phyloP scores from a whole-genome alignment of 2,888 invertebrate species.

The Lasioglossum lativentre region DNA sequence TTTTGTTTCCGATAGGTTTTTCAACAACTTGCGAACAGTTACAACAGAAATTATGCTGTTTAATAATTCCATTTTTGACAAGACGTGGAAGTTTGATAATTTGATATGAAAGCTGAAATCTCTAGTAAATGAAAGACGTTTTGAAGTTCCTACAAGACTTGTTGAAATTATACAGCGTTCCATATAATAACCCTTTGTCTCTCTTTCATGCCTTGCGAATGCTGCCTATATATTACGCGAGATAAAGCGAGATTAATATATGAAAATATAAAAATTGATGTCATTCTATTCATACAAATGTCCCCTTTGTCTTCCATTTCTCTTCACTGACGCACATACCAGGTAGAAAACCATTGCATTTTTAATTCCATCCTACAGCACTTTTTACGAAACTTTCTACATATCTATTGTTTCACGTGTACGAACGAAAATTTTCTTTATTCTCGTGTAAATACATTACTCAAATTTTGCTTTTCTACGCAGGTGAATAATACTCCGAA shows the following conservation, averaged over 20 bases:
- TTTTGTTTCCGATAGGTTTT: neutral
- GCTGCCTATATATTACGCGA: neutral
- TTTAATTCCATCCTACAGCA: neutral
- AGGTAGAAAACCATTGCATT: neutral
- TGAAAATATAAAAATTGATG: constrained; percentile 4
- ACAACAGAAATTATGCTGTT: too few species aligned
- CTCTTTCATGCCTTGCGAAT: neutral
- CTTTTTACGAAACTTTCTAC: neutral
- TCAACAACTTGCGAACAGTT: too few species aligned
- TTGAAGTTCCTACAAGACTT: neutral
- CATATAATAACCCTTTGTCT: neutral
- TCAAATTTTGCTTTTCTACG: too few species aligned
- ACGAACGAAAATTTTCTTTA: neutral
- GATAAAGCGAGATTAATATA: constrained; percentile 8
- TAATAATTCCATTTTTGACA: neutral
- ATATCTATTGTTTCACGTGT: neutral
- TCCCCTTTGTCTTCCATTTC: neutral
- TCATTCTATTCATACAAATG: neutral
- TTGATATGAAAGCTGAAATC: neutral
- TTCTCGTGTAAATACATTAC: too few species aligned
- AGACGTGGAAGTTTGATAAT: neutral
- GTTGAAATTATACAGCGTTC: neutral
- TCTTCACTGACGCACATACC: neutral
- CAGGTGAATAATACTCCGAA: too few species aligned
- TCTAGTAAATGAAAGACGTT: neutral